Percentiles rank a stretch among this genome's conserved stretches.
Evolutionary conservation across 30 jellyfish, hydroid and myxozoan species (phyloP).

Genomic region (Pseudorhiza aurosa): DNA sequence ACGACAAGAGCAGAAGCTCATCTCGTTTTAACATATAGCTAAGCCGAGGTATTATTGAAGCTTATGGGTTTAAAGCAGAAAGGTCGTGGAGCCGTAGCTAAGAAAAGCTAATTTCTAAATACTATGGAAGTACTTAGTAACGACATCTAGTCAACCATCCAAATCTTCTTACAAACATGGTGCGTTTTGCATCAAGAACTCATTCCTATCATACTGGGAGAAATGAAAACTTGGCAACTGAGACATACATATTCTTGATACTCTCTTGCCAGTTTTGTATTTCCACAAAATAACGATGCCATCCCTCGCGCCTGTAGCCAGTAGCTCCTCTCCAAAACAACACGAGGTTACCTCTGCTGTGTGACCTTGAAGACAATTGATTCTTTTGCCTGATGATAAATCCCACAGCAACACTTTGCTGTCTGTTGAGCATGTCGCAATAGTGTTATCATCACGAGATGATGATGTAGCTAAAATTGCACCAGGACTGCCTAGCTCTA

Average conservation of each 20-base stretch:
- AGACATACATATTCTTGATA: constrained; percentile 74
- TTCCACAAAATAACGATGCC: constrained; percentile 81
- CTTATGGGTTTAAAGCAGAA: too few relatives aligned
- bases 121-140: too few relatives aligned
- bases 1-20: too few relatives aligned
- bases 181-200: too few relatives aligned
- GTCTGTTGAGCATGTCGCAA: constrained; percentile 87
- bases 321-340: constrained; percentile 72
- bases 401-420: constrained; percentile 83
- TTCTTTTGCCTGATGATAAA: constrained; percentile 58
- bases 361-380: constrained; percentile 81
- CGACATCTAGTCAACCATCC: too few relatives aligned
- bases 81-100: too few relatives aligned
- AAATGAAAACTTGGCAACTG: too few relatives aligned
- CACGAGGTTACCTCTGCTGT: constrained; percentile 85
- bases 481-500: constrained; percentile 82
- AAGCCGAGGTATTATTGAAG: too few relatives aligned
- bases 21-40: too few relatives aligned
- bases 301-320: constrained; percentile 89
- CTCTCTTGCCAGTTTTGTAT: constrained; percentile 71
- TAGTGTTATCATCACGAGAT: constrained; percentile 62
- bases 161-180: too few relatives aligned
- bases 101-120: too few relatives aligned
- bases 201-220: too few relatives aligned
- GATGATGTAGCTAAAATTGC: constrained; percentile 68